Evolutionary conservation across 2,797 vertebrate species (phyloP).

Genomic region (Perodicticus potto): DNA sequence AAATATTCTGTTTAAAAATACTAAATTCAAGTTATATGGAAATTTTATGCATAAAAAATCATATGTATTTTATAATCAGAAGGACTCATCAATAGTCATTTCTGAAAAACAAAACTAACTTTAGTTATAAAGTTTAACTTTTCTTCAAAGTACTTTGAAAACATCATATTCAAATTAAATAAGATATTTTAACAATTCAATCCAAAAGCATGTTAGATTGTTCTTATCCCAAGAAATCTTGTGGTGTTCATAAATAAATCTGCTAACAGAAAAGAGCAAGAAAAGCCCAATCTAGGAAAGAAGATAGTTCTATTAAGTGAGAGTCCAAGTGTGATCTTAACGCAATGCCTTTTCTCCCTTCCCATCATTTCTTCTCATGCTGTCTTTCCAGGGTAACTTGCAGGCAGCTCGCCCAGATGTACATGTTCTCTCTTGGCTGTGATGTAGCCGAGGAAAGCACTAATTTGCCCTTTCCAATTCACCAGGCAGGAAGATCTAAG

Average conservation of each 20-base stretch:
- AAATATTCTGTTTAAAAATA: conserved; percentile 74
- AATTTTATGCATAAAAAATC: conserved; percentile 65
- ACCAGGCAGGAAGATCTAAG: neutral
- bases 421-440: neutral
- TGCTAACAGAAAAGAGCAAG: neutral
- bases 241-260: conserved; percentile 32
- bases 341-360: neutral
- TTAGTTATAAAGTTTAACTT: conserved; percentile 65
- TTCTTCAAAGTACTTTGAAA: conserved; percentile 68
- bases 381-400: neutral
- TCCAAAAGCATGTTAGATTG: neutral
- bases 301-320: neutral
- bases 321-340: neutral
- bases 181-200: conserved; percentile 30
- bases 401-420: neutral
- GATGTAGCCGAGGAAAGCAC: neutral
- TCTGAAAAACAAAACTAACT: conserved; percentile 69
- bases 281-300: conserved; percentile 9
- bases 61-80: neutral
- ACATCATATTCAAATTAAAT: conserved; percentile 42
- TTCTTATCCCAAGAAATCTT: neutral
- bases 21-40: conserved; percentile 57
- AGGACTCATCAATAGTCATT: conserved; percentile 56
- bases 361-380: neutral
- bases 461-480: neutral